These are phyloP conservation scores for Eupithecia insigniata DNA, from an alignment of 2,888 invertebrate species.

Conservation along the genomic window DNA sequence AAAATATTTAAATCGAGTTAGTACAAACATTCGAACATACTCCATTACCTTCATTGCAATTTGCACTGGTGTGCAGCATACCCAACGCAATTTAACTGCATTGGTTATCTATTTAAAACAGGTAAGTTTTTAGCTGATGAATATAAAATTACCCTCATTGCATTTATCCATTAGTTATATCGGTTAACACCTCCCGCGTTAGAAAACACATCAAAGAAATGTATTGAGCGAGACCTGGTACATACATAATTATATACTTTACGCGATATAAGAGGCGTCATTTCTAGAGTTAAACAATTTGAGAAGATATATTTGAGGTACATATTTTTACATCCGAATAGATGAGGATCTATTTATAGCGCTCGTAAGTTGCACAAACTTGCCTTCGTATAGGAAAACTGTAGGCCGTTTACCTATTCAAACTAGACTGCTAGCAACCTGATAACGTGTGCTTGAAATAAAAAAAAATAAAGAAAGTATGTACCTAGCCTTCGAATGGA, in stretches of 20 bases:
- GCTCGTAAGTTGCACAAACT: background rate
- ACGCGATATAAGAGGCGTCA: background rate
- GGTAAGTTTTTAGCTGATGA: slow-evolving; percentile 12
- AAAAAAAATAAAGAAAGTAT: slow-evolving; percentile 3
- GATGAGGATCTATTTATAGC: background rate
- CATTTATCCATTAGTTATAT: slow-evolving; percentile 3
- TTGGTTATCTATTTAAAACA: slow-evolving; percentile 22
- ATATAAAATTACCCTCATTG: slow-evolving; percentile 19
- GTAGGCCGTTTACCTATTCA: background rate
- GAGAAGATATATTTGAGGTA: background rate
- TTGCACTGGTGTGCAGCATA: slow-evolving; percentile 2
- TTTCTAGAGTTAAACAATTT: background rate
- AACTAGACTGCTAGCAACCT: background rate
- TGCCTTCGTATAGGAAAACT: background rate
- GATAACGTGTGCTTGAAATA: background rate
- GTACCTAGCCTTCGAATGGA: slow-evolving; percentile 1
- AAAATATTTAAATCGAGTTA: background rate
- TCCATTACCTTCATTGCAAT: slow-evolving; percentile 11
- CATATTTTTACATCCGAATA: background rate
- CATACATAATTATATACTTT: background rate
- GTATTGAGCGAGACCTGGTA: background rate
- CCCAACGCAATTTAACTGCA: slow-evolving; percentile 10
- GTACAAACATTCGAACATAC: background rate
- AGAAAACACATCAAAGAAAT: background rate
- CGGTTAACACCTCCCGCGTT: background rate